phyloP scores from a whole-genome alignment of 2,113 vertebrate genomes.

The Amblyopsis rosae region DNA sequence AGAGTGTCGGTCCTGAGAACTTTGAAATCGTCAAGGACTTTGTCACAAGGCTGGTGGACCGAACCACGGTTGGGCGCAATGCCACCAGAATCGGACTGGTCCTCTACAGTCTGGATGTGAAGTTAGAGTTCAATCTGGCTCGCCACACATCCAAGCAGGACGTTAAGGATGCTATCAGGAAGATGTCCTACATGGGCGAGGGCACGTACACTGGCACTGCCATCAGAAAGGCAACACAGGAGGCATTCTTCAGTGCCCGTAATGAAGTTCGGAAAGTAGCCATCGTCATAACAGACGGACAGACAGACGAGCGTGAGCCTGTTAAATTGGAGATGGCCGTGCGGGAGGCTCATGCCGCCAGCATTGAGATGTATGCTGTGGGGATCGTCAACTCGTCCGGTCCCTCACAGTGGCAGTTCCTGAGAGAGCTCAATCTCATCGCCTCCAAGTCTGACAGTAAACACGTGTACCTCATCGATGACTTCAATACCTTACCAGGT shows the following conservation, averaged over 20 bases:
- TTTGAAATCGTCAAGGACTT: constrained; percentile 94
- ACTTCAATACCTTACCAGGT: constrained; percentile 90
- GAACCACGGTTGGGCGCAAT: constrained; percentile 86
- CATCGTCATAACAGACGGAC: constrained; percentile 88
- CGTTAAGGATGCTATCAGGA: constrained; percentile 85
- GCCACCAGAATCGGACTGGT: constrained; percentile 87
- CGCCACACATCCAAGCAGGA: constrained; percentile 80
- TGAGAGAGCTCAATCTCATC: constrained; percentile 87
- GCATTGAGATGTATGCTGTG: constrained; percentile 90
- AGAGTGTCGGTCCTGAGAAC: constrained; percentile 91
- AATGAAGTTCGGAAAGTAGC: constrained; percentile 85
- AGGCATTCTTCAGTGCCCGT: constrained; percentile 84
- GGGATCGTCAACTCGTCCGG: constrained; percentile 88
- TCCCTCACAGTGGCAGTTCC: constrained; percentile 83
- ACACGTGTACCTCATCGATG: constrained; percentile 89
- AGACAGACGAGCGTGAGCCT: constrained; percentile 86
- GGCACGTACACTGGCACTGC: constrained; percentile 90
- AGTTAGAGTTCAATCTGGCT: constrained; percentile 84
- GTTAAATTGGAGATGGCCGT: constrained; percentile 86
- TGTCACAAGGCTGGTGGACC: constrained; percentile 86
- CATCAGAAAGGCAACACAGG: constrained; percentile 86
- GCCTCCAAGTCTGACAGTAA: constrained; percentile 89
- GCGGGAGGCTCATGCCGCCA: constrained; percentile 86
- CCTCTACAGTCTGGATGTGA: constrained; percentile 87
- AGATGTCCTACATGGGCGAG: constrained; percentile 89